Conservation (phyloP, 1,140 invertebrate species). For the Zaprionus taronus region DNA sequence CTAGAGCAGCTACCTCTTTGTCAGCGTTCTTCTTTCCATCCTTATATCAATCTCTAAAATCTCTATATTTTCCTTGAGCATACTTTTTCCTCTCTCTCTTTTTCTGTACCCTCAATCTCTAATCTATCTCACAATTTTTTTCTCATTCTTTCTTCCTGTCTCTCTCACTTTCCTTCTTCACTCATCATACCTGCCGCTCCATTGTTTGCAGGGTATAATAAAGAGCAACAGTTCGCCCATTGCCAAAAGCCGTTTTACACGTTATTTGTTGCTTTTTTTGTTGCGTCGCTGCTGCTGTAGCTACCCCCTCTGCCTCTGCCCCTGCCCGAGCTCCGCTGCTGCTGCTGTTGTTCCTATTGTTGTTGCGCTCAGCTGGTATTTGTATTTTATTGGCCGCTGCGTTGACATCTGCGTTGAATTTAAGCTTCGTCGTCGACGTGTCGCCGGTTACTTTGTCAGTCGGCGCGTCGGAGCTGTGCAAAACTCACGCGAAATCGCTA, state of each 20-base stretch:
- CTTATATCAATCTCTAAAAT: too few relatives aligned
- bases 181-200: not conserved
- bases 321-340: not conserved
- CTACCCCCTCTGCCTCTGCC: too few relatives aligned
- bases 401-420: conserved; percentile 69
- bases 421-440: conserved; percentile 62
- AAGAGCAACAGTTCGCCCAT: conserved; percentile 14
- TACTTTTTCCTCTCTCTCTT: too few relatives aligned
- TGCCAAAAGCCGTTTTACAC: conserved; percentile 47
- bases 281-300: not conserved
- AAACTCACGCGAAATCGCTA: conserved; percentile 50
- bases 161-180: not conserved
- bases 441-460: conserved; percentile 58
- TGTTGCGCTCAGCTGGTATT: conserved; percentile 9
- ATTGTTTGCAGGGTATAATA: conserved; percentile 10
- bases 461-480: conserved; percentile 43
- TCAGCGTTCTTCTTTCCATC: too few relatives aligned
- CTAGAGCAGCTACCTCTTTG: too few relatives aligned
- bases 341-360: not conserved
- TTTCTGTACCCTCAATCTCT: too few relatives aligned
- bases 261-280: conserved; percentile 26
- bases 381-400: conserved; percentile 56
- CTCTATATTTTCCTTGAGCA: too few relatives aligned
- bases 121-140: too few relatives aligned
- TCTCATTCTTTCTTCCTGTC: not conserved